Percentiles rank a stretch among this genome's conserved stretches.
Conservation (phyloP, 2,797 vertebrate genomes). For the Ibycter americanus region DNA sequence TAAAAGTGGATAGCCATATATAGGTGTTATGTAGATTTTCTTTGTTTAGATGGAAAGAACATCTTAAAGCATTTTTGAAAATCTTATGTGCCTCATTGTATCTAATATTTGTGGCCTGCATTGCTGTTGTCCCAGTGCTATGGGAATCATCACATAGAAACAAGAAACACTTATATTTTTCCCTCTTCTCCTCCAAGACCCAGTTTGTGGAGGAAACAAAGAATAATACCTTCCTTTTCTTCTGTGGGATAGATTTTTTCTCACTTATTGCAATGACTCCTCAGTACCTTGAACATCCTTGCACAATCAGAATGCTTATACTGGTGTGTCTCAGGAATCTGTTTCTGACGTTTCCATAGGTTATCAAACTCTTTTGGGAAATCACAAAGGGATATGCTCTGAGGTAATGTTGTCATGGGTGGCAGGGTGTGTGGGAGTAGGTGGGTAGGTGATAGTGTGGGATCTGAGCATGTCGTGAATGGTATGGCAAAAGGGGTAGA, state of each 20-base stretch:
- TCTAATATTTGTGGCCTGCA: neutral
- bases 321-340: neutral
- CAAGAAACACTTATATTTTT: neutral
- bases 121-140: neutral
- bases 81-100: neutral
- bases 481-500: accelerated
- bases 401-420: neutral
- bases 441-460: neutral
- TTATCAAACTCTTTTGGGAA: neutral
- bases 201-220: neutral
- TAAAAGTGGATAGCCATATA: neutral
- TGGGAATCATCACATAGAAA: neutral
- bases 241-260: neutral
- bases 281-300: neutral
- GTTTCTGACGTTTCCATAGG: neutral
- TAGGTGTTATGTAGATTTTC: neutral
- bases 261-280: neutral
- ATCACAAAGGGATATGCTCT: neutral
- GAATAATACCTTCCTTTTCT: neutral
- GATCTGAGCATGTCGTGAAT: neutral
- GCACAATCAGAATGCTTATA: neutral
- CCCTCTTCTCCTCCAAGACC: neutral
- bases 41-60: neutral
- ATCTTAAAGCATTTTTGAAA: neutral
- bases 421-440: neutral